Evolutionary conservation across 2,797 vertebrate genomes (phyloP).

Genomic region (Centropyge bicolor): DNA sequence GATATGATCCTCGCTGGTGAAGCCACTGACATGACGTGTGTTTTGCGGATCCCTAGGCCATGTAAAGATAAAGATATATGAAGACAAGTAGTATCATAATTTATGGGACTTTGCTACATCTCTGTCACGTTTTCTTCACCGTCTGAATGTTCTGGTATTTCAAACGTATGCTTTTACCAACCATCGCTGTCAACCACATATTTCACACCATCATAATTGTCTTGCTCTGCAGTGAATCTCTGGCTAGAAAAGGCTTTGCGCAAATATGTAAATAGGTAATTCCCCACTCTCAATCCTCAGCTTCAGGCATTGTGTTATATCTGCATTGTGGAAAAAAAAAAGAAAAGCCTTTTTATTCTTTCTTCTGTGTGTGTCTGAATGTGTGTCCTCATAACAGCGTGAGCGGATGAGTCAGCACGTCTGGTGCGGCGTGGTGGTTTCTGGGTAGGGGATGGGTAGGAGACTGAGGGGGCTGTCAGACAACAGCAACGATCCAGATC

Average conservation of each 20-base stretch:
- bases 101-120: background rate
- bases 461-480: constrained; percentile 44
- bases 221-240: background rate
- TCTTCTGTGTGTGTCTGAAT: constrained; percentile 23
- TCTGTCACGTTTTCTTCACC: background rate
- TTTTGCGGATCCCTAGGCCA: constrained; percentile 10
- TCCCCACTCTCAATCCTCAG: background rate
- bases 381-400: constrained; percentile 44
- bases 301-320: constrained; percentile 10
- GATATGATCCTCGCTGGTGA: constrained; percentile 17
- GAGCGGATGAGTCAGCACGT: constrained; percentile 69
- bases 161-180: constrained; percentile 8
- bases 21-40: background rate
- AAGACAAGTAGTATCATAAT: constrained; percentile 2
- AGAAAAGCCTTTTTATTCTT: constrained; percentile 30
- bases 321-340: constrained; percentile 28
- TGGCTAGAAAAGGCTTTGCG: background rate
- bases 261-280: constrained; percentile 29
- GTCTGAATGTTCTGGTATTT: constrained; percentile 9
- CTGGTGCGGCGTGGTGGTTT: constrained; percentile 68
- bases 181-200: constrained; percentile 10
- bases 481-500: constrained; percentile 49
- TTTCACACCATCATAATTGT: constrained; percentile 15
- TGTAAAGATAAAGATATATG: background rate
- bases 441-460: constrained; percentile 41